Evolutionary conservation across 1,140 invertebrate genomes (phyloP).

Genomic region (Stegodyphus mimosarum): DNA sequence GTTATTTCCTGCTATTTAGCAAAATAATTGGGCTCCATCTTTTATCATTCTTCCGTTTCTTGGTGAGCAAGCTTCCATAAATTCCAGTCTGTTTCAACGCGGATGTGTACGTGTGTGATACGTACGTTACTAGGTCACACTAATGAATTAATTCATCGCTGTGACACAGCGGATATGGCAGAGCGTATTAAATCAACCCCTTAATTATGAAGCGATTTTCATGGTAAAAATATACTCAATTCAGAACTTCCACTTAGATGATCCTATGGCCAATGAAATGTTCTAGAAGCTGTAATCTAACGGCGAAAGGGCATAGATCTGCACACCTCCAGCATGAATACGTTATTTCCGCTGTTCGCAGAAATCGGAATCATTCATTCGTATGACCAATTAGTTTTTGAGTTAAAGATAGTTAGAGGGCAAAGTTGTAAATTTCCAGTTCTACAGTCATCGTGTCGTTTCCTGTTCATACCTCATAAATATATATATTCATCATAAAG

Average conservation of each 20-base stretch:
- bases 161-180: conserved; percentile 30
- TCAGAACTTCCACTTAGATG: not conserved
- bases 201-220: conserved; percentile 14
- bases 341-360: conserved; percentile 43
- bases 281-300: too few relatives aligned
- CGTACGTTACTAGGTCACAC: conserved; percentile 27
- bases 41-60: not conserved
- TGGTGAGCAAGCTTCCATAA: not conserved
- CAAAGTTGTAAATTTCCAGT: conserved; percentile 31
- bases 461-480: conserved; percentile 12
- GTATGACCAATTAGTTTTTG: conserved; percentile 31
- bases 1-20: conserved; percentile 21
- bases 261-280: conserved; percentile 4
- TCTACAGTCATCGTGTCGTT: conserved; percentile 6
- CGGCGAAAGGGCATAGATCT: too few relatives aligned
- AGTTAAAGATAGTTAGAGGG: conserved; percentile 5
- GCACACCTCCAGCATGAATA: not conserved
- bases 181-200: conserved; percentile 42
- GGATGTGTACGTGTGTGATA: not conserved
- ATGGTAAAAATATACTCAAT: not conserved
- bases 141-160: conserved; percentile 45
- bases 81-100: not conserved
- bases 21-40: not conserved
- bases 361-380: conserved; percentile 46
- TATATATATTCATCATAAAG: too few relatives aligned